Conservation (phyloP, 2,888 invertebrate genomes). For the Diloba caeruleocephala region DNA sequence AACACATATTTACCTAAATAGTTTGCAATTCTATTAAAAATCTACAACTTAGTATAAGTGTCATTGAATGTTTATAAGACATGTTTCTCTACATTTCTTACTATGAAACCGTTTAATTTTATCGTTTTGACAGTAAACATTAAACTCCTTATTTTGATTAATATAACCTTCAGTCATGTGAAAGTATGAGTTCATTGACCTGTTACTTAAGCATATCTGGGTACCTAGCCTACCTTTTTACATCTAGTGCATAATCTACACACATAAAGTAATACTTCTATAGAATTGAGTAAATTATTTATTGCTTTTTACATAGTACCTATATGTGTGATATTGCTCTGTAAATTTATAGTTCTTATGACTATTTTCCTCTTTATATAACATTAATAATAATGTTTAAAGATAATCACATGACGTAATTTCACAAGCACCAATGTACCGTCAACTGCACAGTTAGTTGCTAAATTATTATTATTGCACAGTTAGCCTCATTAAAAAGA, state of each 20-base stretch:
- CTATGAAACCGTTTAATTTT: slow-evolving; percentile 25
- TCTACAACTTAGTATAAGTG: too few relatives aligned
- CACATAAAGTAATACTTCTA: slow-evolving; percentile 3
- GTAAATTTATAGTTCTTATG: slow-evolving; percentile 31
- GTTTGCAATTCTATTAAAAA: too few relatives aligned
- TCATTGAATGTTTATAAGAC: slow-evolving; percentile 8
- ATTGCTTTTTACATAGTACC: slow-evolving; percentile 30
- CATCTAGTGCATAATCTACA: slow-evolving; percentile 34
- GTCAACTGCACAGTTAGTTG: slow-evolving; percentile 25
- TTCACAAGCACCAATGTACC: slow-evolving; percentile 16
- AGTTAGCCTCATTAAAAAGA: slow-evolving; percentile 40
- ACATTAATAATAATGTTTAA: slow-evolving; percentile 40
- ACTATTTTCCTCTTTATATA: slow-evolving; percentile 53
- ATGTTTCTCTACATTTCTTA: slow-evolving; percentile 9
- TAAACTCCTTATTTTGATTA: slow-evolving; percentile 59
- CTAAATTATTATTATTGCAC: slow-evolving; percentile 38
- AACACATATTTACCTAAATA: too few relatives aligned
- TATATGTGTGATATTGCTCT: slow-evolving; percentile 21
- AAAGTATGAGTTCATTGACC: slow-evolving; percentile 78
- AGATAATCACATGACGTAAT: slow-evolving; percentile 43
- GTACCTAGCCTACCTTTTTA: slow-evolving; percentile 48
- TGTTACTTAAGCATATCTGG: slow-evolving; percentile 61
- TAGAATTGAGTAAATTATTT: slow-evolving; percentile 26
- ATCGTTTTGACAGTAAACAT: slow-evolving; percentile 37
- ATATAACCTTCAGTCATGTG: slow-evolving; percentile 71